phyloP scores from a whole-genome alignment of 2,888 invertebrate genomes.

The Lacanobia wlatinum region DNA sequence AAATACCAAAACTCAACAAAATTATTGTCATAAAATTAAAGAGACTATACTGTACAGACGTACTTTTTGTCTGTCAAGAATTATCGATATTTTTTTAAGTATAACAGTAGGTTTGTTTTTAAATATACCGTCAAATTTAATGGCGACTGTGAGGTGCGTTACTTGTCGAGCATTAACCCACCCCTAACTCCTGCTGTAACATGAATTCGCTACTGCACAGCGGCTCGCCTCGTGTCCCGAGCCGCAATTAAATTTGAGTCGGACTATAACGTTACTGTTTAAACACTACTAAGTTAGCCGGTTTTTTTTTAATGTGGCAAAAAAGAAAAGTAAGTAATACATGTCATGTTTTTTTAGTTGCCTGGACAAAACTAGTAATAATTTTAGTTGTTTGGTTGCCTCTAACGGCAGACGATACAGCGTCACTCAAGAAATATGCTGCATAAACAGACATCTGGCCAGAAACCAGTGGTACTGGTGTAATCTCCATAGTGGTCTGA shows the following conservation, averaged over 20 bases:
- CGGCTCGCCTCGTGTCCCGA: background rate
- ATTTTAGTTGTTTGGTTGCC: background rate
- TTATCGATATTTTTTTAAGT: conserved; percentile 11
- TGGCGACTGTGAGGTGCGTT: background rate
- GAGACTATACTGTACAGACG: conserved; percentile 19
- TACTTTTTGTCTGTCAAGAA: background rate
- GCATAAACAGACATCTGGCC: conserved; percentile 10
- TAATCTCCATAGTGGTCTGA: conserved; percentile 38
- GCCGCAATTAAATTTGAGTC: background rate
- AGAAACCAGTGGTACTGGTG: background rate
- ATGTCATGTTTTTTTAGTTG: background rate
- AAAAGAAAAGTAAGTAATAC: background rate
- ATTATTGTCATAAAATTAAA: conserved; percentile 58
- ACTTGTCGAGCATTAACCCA: background rate
- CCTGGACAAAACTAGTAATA: background rate
- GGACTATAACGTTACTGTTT: background rate
- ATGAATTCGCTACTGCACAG: background rate
- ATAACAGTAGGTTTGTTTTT: background rate
- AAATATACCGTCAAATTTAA: background rate
- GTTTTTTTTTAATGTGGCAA: conserved; percentile 4
- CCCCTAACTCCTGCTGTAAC: background rate
- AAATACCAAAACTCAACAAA: conserved; percentile 60
- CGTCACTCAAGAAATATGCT: conserved; percentile 15
- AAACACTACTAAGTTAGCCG: background rate
- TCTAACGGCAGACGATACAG: conserved; percentile 2